Evolutionary conservation across 2,113 vertebrate genomes (phyloP), one percentile per base, ranked within the genome.

Genomic region (Speoplatyrhinus poulsoni): DNA sequence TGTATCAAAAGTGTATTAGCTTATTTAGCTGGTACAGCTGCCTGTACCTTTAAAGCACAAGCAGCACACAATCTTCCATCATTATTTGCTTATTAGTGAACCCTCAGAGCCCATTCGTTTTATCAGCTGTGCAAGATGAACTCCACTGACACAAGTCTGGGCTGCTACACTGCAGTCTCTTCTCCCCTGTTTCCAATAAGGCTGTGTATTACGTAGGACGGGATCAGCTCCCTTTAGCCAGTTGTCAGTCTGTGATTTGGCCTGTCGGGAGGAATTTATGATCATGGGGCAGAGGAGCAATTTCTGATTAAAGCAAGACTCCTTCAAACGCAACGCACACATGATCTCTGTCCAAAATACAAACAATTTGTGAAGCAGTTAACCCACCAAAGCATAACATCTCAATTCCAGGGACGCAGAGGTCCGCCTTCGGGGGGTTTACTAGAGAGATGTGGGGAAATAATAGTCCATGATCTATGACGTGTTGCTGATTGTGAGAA

Each of bases 121-220:
- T 67, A 81, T 82, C 80, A 77, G 76, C 62, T 81, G 72, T 58
- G 68, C 4, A 8, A 57, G 57, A 59, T 17, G 17, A 53, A 74
- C 70, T 63, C 50, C 74, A 65, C 9, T 72, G 75, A 83, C 69
- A 61, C 56, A 70, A 50, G 67, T 59, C 70, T 88, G 87, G 84
- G 82, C 4, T 32, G 75, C 83, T 87, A 88, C 83, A 86, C 83
- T 87, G 87, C 83, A 86, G 7, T 87, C 81, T 41, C 16, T 47
- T 61, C 52, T 36, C 54, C 52, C 12, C 66, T 86, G 77, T 85
- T 89, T 87, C 79, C 64, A 88, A 70, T 85, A 70, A 80, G 68
- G 19, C 46, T 1, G 12, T 65, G 63, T 65, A 67, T 80, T 75
- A 81, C 69, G 72, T 75, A 77, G 73, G 57, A 82, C 19, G 17